These are phyloP conservation scores for Ashinkailepas kermadecensis DNA, from an alignment of 2,888 invertebrate species.

Conservation along the genomic window DNA sequence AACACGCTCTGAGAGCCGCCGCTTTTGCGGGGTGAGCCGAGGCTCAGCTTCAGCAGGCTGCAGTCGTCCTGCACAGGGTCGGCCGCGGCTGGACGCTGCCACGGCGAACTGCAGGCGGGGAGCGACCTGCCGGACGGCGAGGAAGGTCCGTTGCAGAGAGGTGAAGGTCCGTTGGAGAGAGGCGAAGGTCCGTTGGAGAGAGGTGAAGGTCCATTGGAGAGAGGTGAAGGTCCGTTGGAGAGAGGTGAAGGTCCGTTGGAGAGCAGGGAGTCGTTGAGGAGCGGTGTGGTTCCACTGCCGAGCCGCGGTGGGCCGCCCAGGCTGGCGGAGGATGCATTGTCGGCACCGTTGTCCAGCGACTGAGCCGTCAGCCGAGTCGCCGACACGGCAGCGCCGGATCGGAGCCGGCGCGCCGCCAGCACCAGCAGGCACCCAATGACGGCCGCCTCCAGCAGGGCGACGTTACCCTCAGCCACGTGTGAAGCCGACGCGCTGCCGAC, in stretches of 20 bases:
- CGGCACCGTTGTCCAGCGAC: too few species aligned
- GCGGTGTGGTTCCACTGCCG: too few species aligned
- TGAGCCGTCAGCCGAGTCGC: too few species aligned
- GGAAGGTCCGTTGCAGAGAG: too few species aligned
- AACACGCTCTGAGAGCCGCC: background rate
- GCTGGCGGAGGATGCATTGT: too few species aligned
- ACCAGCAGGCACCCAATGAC: background rate
- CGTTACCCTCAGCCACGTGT: background rate
- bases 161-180: background rate
- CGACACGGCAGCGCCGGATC: too few species aligned
- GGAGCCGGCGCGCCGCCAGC: too few species aligned
- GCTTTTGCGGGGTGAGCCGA: background rate
- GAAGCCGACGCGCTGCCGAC: background rate
- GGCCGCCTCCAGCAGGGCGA: background rate
- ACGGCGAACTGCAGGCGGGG: background rate
- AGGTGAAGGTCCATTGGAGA: too few species aligned
- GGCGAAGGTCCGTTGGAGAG: background rate
- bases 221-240: too few species aligned
- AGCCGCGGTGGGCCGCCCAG: too few species aligned
- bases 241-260: background rate
- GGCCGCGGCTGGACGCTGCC: background rate
- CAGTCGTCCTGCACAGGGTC: background rate
- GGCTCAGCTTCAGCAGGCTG: background rate
- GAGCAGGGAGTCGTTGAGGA: background rate
- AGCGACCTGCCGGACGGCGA: too few species aligned